Conservation (phyloP, 2,797 vertebrate genomes). For the Microctenopoma steveboyesi region DNA sequence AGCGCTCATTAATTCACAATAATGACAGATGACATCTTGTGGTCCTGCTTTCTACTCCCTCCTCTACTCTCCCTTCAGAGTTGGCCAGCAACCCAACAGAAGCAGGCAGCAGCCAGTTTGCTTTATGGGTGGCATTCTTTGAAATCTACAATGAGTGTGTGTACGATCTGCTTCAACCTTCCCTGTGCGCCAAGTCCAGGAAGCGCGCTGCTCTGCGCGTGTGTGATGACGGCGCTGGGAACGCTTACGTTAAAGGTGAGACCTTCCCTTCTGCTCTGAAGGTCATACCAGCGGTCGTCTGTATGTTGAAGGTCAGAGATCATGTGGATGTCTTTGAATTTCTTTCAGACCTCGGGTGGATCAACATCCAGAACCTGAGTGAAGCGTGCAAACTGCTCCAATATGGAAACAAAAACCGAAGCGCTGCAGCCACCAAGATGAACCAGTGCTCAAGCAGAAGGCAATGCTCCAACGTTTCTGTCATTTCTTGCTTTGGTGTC, state of each 20-base stretch:
- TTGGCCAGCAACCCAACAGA: constrained; percentile 40
- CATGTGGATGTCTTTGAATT: not conserved
- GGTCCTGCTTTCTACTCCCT: too few relatives aligned
- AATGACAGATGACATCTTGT: not conserved
- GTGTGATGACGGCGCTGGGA: constrained; percentile 89
- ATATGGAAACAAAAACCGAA: constrained; percentile 90
- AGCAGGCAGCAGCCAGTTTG: constrained; percentile 69
- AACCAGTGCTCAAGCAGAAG: constrained; percentile 94
- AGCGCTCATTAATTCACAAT: not conserved
- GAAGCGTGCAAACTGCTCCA: constrained; percentile 88
- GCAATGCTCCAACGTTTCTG: constrained; percentile 37
- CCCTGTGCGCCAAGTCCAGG: constrained; percentile 78
- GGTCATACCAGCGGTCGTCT: not conserved
- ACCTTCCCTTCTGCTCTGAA: not conserved
- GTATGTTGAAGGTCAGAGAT: not conserved
- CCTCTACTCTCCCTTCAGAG: constrained; percentile 10
- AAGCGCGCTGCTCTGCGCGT: constrained; percentile 85
- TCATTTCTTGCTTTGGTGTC: not conserved
- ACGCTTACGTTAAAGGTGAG: constrained; percentile 89
- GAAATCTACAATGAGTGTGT: constrained; percentile 94
- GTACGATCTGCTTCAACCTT: constrained; percentile 86
- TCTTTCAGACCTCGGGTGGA: constrained; percentile 88
- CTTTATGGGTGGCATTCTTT: constrained; percentile 91
- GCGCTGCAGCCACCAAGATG: constrained; percentile 90
- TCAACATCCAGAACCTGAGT: constrained; percentile 85